Base-by-base conservation (phyloP, 1,140 invertebrate genomes). In the Drosophila hydei region DNA sequence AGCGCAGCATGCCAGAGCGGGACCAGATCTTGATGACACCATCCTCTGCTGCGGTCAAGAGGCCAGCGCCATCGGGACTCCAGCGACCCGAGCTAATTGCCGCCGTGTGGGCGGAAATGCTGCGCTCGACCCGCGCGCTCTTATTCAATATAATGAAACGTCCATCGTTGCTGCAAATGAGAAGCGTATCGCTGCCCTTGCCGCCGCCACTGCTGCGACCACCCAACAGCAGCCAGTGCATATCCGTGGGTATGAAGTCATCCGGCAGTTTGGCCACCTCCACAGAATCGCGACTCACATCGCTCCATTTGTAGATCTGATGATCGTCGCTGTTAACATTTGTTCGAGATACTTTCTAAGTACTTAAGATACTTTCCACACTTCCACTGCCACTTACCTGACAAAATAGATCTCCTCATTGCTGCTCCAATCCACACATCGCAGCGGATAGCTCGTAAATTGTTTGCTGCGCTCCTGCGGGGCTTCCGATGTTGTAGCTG, bases 1-100 rank as follows among this genome's bases (percentile, higher is more conserved):
- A 98, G 21, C 98, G 94, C 4, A 99, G 92, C 95, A 99, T 98
- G 48, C 98, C 98, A 91, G 95, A 98, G 25, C 97, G 92, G 3
- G 98, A 99, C 98, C 98, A 99, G 62, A 99, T 96, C 93, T 99
- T 99, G 0, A 99, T 94, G 36, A 95, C 94, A 11, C 98, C 99
- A 93, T 99, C 99, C 93, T 99, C 98, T 1, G 98, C 98, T 87
- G 95, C 97, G 19, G 97, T 98, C 2, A 98, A 92, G 43, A 99
- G 93, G 9, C 97, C 96, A 42, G 96, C 95, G 4, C 97, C 98
- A 93, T 99, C 98, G 61, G 95, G 95, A 92, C 96, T 98, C 98
- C 98, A 99, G 87, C 94, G 94, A 9, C 95, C 95, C 19, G 94
- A 93, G 4, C 98, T 93, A 55, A 97, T 95, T 12, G 98, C 97